Percentiles rank a stretch among this genome's conserved stretches.
Evolutionary conservation across 2,888 invertebrate genomes (phyloP).

Genomic region (Lydus trimaculatus): DNA sequence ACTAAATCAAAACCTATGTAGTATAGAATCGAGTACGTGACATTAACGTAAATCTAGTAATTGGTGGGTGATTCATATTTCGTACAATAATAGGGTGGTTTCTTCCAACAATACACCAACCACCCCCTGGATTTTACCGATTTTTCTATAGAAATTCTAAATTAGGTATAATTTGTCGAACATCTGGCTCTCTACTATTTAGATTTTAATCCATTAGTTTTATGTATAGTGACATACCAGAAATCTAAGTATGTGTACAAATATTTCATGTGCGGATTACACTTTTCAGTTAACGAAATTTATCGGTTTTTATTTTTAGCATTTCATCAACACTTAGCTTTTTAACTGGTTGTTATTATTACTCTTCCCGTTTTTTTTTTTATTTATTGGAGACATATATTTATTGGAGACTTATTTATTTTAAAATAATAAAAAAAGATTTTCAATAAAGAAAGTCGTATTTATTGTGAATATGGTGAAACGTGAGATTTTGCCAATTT

Average conservation of each 20-base stretch:
- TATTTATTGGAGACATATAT: no score
- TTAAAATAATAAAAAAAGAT: no score
- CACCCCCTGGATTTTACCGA: not conserved
- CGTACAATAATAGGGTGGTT: not conserved
- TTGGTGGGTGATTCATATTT: not conserved
- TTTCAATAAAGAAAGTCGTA: not conserved
- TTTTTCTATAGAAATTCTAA: not conserved
- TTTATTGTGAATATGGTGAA: not conserved
- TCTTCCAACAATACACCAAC: not conserved
- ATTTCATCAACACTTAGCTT: not conserved
- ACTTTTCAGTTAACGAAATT: not conserved
- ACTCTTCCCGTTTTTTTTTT: no score
- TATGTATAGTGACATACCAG: not conserved
- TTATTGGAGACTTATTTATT: no score
- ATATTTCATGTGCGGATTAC: not conserved
- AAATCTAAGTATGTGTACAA: no score
- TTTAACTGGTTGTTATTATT: no score
- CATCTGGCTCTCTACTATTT: not conserved
- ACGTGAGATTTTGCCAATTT: constrained; percentile 4
- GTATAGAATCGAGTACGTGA: not conserved
- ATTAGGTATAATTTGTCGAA: not conserved
- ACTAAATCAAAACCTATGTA: not conserved
- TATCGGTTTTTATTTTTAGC: not conserved
- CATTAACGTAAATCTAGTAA: not conserved
- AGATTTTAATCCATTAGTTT: not conserved